Evolutionary conservation across 2,797 vertebrate genomes (phyloP).

Genomic region (Sebastes ruberrimus): DNA sequence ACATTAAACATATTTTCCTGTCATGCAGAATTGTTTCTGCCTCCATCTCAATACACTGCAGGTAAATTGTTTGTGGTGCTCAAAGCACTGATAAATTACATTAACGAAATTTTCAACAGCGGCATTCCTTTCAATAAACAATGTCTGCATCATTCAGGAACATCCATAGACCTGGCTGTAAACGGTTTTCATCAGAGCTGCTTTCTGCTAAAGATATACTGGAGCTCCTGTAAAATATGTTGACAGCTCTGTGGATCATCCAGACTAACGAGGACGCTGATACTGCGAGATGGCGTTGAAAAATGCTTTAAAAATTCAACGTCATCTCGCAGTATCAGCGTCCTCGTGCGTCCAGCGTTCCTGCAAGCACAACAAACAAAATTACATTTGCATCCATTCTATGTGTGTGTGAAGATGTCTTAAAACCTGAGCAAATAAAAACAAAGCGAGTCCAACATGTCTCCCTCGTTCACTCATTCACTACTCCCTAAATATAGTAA

Average conservation of each 20-base stretch:
- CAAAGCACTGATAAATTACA: neutral
- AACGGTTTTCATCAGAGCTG: neutral
- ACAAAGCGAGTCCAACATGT: neutral
- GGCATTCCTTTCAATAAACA: neutral
- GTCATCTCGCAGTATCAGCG: no score
- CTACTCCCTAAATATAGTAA: neutral
- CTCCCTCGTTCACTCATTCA: neutral
- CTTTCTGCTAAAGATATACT: neutral
- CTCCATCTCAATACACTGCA: neutral
- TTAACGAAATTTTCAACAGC: neutral
- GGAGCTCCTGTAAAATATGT: neutral
- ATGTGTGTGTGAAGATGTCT: neutral
- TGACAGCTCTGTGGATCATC: conserved; percentile 11
- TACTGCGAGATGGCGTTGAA: neutral
- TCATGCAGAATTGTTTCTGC: neutral
- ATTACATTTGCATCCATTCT: neutral
- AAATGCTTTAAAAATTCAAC: no score
- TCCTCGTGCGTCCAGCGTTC: no score
- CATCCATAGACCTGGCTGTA: neutral
- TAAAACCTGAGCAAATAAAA: neutral
- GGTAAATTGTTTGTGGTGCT: neutral
- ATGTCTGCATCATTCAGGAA: neutral
- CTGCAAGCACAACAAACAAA: neutral
- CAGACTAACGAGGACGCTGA: neutral
- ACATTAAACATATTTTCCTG: neutral